These are phyloP conservation scores for Octodonta nipae DNA, from an alignment of 2,888 invertebrate genomes.

Conservation along the genomic window DNA sequence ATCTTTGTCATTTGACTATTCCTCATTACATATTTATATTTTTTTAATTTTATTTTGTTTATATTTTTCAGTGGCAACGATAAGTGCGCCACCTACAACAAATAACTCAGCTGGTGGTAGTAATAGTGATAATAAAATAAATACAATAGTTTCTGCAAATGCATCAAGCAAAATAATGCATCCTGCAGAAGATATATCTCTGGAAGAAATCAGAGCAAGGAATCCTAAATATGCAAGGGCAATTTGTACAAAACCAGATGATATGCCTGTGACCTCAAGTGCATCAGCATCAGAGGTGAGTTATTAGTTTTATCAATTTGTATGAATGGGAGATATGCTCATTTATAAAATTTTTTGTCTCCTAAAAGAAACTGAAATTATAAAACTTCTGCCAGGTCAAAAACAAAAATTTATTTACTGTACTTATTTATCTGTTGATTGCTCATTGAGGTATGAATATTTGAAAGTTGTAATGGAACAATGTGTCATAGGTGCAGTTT, in stretches of 20 bases:
- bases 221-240: constrained; percentile 47
- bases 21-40: too few relatives aligned
- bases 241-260: constrained; percentile 25
- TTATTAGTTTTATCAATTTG: constrained; percentile 3
- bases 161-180: constrained; percentile 83
- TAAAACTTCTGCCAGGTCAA: too few relatives aligned
- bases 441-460: too few relatives aligned
- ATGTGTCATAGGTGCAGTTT: too few relatives aligned
- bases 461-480: too few relatives aligned
- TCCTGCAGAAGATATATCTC: constrained; percentile 82
- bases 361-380: too few relatives aligned
- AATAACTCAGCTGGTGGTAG: constrained; percentile 28
- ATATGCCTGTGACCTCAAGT: constrained; percentile 25
- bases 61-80: constrained; percentile 55
- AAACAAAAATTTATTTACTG: too few relatives aligned
- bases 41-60: too few relatives aligned
- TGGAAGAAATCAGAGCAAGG: constrained; percentile 70
- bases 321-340: too few relatives aligned
- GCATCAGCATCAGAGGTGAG: constrained; percentile 31
- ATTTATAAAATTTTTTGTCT: too few relatives aligned
- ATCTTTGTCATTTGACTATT: too few relatives aligned
- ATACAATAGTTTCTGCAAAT: constrained; percentile 65
- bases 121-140: constrained; percentile 12
- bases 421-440: too few relatives aligned
- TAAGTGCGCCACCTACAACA: constrained; percentile 59